Evolutionary conservation across 2,888 invertebrate species (phyloP).

Genomic region (Crepidodera aurea): DNA sequence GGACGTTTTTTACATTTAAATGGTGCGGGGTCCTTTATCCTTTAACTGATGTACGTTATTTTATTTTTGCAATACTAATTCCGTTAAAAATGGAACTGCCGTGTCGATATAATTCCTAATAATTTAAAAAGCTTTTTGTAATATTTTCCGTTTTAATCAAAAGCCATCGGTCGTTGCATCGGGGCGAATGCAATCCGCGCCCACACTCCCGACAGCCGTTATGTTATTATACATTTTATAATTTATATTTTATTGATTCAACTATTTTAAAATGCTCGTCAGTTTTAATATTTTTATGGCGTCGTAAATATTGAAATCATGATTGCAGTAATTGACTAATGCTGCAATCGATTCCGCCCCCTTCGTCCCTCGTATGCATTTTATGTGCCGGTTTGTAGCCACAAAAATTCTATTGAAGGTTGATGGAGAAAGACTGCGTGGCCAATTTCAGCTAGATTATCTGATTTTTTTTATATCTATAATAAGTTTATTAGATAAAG

Average conservation of each 20-base stretch:
- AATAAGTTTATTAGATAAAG: too few relatives aligned
- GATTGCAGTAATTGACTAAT: constrained; percentile 41
- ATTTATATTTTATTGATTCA: constrained; percentile 43
- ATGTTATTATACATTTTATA: constrained; percentile 30
- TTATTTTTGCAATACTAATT: background rate
- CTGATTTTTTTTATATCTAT: too few relatives aligned
- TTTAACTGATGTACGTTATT: too few relatives aligned
- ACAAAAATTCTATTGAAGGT: too few relatives aligned
- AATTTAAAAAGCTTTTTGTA: constrained; percentile 24
- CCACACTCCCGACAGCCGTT: background rate
- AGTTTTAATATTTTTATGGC: constrained; percentile 45
- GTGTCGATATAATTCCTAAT: constrained; percentile 13
- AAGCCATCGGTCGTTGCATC: background rate
- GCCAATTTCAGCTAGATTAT: too few relatives aligned
- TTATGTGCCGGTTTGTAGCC: background rate
- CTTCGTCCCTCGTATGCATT: background rate
- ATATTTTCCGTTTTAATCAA: constrained; percentile 22
- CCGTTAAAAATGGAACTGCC: background rate
- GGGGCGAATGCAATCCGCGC: background rate
- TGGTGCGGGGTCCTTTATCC: too few relatives aligned
- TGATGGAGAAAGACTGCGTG: too few relatives aligned
- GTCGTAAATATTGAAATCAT: constrained; percentile 42
- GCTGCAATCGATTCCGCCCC: constrained; percentile 24
- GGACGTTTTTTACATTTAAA: too few relatives aligned
- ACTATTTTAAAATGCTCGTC: constrained; percentile 42